Percentiles rank a stretch among this genome's conserved stretches.
phyloP scores from a whole-genome alignment of 2,888 invertebrate species.

The Brenthis daphne region DNA sequence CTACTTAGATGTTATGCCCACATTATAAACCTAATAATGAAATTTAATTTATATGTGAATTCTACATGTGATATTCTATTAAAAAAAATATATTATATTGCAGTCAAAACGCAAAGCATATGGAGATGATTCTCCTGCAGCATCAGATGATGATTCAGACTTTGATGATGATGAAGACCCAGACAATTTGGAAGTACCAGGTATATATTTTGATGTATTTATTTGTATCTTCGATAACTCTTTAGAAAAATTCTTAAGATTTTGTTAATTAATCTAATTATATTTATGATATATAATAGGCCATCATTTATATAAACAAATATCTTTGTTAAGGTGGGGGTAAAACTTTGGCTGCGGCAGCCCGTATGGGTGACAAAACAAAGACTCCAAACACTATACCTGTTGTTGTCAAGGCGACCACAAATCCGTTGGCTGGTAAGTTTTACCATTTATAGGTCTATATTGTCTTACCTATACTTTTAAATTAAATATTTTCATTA shows the following conservation, averaged over 20 bases:
- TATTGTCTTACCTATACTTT: background rate
- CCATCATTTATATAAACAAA: background rate
- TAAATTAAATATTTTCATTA: background rate
- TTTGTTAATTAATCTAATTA: too few species aligned
- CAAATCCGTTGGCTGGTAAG: conserved; percentile 71
- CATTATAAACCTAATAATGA: too few species aligned
- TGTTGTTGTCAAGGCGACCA: conserved; percentile 65
- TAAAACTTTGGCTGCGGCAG: conserved; percentile 92
- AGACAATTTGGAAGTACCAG: conserved; percentile 95
- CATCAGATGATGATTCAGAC: conserved; percentile 82
- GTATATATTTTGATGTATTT: conserved; percentile 65
- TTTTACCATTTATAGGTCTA: background rate
- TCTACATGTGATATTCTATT: background rate
- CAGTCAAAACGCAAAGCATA: conserved; percentile 70
- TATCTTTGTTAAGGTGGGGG: conserved; percentile 85
- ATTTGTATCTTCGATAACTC: background rate
- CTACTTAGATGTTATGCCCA: too few species aligned
- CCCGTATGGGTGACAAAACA: conserved; percentile 81
- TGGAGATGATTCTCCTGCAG: conserved; percentile 70
- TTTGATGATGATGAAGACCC: conserved; percentile 95
- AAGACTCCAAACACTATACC: conserved; percentile 68
- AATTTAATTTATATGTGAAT: too few species aligned
- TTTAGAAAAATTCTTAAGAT: too few species aligned
- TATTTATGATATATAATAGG: too few species aligned
- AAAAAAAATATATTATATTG: conserved; percentile 31